Evolutionary conservation across 2,113 vertebrate genomes (phyloP).

Genomic region (Poeciliopsis retropinna): DNA sequence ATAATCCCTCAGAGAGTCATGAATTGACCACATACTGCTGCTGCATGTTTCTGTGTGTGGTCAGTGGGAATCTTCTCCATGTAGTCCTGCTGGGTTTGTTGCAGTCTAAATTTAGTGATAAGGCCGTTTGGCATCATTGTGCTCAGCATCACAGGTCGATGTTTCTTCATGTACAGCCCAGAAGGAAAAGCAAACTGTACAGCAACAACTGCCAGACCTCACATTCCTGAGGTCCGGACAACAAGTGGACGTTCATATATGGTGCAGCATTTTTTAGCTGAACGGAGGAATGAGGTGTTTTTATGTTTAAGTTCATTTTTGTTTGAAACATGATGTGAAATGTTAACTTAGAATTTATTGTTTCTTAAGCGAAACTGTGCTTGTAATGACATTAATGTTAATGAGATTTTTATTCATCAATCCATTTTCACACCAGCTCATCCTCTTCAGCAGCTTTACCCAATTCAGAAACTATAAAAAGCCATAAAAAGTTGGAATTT

Average conservation of each 20-base stretch:
- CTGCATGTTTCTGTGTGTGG: conserved; percentile 24
- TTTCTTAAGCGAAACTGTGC: no score
- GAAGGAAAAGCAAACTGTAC: conserved; percentile 53
- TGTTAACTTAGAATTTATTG: background rate
- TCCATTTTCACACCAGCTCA: background rate
- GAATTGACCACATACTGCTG: conserved; percentile 27
- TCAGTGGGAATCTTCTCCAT: conserved; percentile 19
- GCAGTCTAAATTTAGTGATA: conserved; percentile 67
- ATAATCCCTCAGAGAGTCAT: conserved; percentile 20
- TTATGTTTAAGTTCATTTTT: background rate
- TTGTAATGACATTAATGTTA: no score
- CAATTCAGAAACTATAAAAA: background rate
- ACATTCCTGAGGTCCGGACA: conserved; percentile 12
- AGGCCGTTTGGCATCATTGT: conserved; percentile 54
- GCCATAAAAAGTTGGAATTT: no score
- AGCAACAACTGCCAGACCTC: conserved; percentile 46
- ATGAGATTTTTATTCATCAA: background rate
- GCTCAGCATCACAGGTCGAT: conserved; percentile 68
- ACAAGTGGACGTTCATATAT: conserved; percentile 21
- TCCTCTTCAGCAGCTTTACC: background rate
- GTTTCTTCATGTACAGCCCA: conserved; percentile 64
- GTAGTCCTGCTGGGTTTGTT: conserved; percentile 42
- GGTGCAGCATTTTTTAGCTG: background rate
- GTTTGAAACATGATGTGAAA: background rate
- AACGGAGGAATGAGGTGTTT: background rate